Conservation (phyloP, 2,888 invertebrate genomes). For the Dicranocentrus wangi region DNA sequence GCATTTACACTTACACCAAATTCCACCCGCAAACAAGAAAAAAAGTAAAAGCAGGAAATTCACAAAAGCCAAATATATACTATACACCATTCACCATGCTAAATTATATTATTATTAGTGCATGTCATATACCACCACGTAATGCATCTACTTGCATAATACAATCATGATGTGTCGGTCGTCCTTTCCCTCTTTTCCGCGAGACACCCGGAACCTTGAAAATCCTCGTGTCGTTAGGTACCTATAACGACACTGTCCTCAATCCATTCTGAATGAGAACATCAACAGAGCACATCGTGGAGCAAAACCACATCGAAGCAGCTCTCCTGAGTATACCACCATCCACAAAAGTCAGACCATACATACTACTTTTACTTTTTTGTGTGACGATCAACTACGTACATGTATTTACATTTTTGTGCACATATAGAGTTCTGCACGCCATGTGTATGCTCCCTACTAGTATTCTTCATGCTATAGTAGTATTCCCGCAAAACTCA, state of each 20-base stretch:
- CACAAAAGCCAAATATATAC: not conserved
- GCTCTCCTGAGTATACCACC: not conserved
- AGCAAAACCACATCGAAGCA: not conserved
- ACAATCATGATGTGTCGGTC: not conserved
- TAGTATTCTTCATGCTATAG: no score
- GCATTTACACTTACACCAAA: no score
- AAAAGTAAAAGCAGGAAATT: not conserved
- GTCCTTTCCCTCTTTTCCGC: constrained; percentile 16
- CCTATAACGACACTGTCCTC: constrained; percentile 40
- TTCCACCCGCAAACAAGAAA: no score
- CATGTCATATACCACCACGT: no score
- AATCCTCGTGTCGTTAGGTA: constrained; percentile 60
- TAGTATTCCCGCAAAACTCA: no score
- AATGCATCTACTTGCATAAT: constrained; percentile 11
- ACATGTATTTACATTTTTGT: not conserved
- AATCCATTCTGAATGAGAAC: constrained; percentile 50
- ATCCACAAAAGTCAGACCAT: not conserved
- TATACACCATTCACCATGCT: not conserved
- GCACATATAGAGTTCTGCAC: no score
- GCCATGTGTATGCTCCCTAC: no score
- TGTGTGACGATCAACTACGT: no score
- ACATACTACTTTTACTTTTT: not conserved
- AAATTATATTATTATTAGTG: no score
- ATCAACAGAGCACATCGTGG: constrained; percentile 23
- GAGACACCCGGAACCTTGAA: constrained; percentile 50